A percentile compares a stretch with the other conserved stretches of the same genome.
Conservation (phyloP, 2,797 vertebrate genomes). For the Borostomias antarcticus region DNA sequence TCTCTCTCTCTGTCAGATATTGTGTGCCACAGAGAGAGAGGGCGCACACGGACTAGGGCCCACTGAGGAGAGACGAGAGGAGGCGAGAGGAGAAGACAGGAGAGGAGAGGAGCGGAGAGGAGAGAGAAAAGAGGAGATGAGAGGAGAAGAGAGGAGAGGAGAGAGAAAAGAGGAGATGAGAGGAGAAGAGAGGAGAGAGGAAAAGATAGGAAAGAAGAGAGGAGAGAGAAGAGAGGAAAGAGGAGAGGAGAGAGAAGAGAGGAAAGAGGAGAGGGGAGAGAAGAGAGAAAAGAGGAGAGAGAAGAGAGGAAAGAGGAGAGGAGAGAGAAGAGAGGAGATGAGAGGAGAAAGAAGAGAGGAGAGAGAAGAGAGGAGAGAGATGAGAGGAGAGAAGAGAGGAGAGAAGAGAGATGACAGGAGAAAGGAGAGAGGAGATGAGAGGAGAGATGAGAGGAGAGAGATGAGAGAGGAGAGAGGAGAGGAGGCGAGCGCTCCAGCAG, state of each 20-base stretch:
- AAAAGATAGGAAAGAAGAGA: background rate
- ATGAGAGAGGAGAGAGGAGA: constrained; percentile 22
- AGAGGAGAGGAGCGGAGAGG: background rate
- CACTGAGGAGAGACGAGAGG: constrained; percentile 1
- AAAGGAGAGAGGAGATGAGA: too few relatives aligned
- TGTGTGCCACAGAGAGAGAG: constrained; percentile 1
- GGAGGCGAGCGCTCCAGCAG: constrained; percentile 22
- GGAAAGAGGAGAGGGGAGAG: background rate
- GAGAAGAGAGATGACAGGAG: too few relatives aligned
- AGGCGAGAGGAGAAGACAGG: background rate
- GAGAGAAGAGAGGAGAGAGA: background rate
- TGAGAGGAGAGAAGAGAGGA: constrained; percentile 2
- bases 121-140: background rate
- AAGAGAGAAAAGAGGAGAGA: background rate
- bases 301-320: background rate
- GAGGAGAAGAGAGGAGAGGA: background rate
- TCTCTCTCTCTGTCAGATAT: background rate
- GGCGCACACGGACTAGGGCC: background rate
- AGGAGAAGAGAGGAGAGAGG: background rate
- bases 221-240: background rate
- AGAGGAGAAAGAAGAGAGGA: background rate
- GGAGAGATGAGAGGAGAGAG: constrained; percentile 41
- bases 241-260: background rate
- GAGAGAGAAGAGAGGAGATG: background rate
- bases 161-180: background rate